These are phyloP conservation scores for Psylliodes chrysocephalus DNA, from an alignment of 2,888 invertebrate genomes.

Conservation along the genomic window DNA sequence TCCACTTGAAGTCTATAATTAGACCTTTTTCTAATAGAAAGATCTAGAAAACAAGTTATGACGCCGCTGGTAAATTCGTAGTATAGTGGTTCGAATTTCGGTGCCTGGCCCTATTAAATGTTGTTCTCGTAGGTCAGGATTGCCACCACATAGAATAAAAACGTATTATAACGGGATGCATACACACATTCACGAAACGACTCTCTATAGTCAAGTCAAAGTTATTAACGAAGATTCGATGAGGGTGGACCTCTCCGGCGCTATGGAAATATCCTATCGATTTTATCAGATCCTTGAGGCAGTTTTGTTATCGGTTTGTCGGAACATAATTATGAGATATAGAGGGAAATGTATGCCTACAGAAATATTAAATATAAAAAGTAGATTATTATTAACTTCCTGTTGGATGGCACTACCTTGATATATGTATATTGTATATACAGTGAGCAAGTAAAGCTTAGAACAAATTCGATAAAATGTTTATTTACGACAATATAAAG, in stretches of 20 bases:
- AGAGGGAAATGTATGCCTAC: not conserved
- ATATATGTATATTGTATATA: no score
- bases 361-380: no score
- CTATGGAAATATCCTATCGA: not conserved
- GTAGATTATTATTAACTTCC: no score
- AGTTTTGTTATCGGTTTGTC: not conserved
- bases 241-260: not conserved
- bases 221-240: conserved; percentile 2
- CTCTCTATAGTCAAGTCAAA: conserved; percentile 30
- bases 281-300: not conserved
- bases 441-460: no score
- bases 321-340: no score
- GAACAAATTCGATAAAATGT: no score
- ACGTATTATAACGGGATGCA: conserved; percentile 42
- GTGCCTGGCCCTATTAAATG: conserved; percentile 34
- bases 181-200: conserved; percentile 5
- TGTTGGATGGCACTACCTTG: no score
- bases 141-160: conserved; percentile 36
- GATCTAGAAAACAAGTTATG: not conserved
- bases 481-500: no score
- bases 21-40: not conserved
- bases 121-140: conserved; percentile 44
- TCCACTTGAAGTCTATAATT: not conserved
- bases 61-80: conserved; percentile 30
- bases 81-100: conserved; percentile 20